phyloP scores from a whole-genome alignment of 2,797 vertebrate genomes.

The Gallinago solitaria region DNA sequence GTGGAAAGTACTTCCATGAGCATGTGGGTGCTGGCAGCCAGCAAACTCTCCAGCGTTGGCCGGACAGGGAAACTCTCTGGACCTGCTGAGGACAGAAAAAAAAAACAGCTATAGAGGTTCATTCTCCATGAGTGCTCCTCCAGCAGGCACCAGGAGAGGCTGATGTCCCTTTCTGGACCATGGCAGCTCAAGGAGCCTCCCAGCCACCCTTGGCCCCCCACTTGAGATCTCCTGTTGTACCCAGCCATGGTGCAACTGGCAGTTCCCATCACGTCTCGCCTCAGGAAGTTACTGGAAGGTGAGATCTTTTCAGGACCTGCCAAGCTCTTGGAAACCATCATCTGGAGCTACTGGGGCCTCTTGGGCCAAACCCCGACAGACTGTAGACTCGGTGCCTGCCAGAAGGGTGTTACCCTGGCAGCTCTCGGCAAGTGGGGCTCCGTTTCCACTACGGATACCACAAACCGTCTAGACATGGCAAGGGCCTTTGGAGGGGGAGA shows the following conservation, averaged over 20 bases:
- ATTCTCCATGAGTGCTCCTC: background rate
- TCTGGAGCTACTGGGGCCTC: conserved; percentile 38
- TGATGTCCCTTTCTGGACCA: background rate
- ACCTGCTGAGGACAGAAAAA: conserved; percentile 24
- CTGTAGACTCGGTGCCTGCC: conserved; percentile 42
- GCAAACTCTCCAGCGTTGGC: conserved; percentile 88
- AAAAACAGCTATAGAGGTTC: background rate
- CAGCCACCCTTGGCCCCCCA: background rate
- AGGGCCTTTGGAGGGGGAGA: conserved; percentile 50
- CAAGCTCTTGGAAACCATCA: conserved; percentile 57
- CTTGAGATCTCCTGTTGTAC: background rate
- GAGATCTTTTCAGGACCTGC: conserved; percentile 55
- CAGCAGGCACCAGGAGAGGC: background rate
- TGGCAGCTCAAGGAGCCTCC: background rate
- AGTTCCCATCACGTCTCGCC: background rate
- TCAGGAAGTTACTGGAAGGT: conserved; percentile 62
- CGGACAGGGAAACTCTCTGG: conserved; percentile 66
- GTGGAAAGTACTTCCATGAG: conserved; percentile 91
- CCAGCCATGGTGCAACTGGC: background rate
- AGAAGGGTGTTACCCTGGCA: conserved; percentile 67
- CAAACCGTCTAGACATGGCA: conserved; percentile 54
- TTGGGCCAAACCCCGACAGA: conserved; percentile 41
- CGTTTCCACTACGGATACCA: background rate
- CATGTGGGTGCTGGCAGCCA: conserved; percentile 91
- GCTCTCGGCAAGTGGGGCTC: conserved; percentile 15